Evolutionary conservation across 2,797 vertebrate species (phyloP), one percentile per base, ranked within the genome.

Genomic region (Coilia nasus): DNA sequence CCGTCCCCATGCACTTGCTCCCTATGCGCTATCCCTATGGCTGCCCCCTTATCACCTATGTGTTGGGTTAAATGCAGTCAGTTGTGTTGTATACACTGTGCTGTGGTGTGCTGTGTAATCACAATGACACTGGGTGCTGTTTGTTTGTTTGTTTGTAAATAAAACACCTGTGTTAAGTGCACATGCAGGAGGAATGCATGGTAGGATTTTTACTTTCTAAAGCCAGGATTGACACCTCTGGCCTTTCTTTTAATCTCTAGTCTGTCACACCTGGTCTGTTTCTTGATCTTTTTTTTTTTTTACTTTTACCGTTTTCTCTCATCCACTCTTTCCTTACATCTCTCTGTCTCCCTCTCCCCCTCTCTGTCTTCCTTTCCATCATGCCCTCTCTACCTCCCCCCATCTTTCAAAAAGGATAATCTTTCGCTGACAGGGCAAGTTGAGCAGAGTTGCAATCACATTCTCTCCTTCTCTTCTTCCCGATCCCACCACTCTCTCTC

Each of bases 381-480:
- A 19, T 35, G 14, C 35, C 71, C 25, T 75, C 64, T 21, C 57
- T 7, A 44, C 31, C 17, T n/a, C 54, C 50, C 54, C 0, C 31
- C 62, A 35, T 67, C 80, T 67, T 46, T 44, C 21, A 78, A 35
- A 78, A 17, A 78, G 71, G 71, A 78, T 78, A 78, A 78, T 78
- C 71, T 78, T 78, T 15, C 71, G 35, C 71, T 78, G 35, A 78
- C 71, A 44, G 17, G 71, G 35, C n/a, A n/a, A n/a, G n/a, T n/a
- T n/a, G n/a, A n/a, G n/a, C 71, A 75, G 67, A 75, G 67, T 31
- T 75, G 67, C 67, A 78, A 44, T 78, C 31, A 78, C 35, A 19
- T 41, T 75, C 31, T 41, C 6, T 21, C 67, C 28, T 54, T 10
- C 50, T 25, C 9, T 15, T 21, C 12, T 11, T 15, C 25, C n/a